phyloP scores from a whole-genome alignment of 2,113 vertebrate genomes.

The Ciconia stormi region DNA sequence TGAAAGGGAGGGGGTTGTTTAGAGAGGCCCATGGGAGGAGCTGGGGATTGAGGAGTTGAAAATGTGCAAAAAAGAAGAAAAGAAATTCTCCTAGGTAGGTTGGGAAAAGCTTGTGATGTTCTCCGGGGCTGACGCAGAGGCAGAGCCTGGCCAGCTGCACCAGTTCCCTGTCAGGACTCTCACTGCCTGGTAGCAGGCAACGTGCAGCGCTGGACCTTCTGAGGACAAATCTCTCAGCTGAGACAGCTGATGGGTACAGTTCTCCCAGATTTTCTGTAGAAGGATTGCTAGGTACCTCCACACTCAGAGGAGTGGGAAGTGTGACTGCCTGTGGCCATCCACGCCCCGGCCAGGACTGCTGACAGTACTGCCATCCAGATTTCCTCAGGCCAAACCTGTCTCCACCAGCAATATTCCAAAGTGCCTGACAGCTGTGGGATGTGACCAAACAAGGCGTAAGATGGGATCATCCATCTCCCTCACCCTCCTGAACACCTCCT shows the following conservation, averaged over 20 bases:
- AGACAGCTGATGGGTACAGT: not conserved
- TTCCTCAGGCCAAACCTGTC: not conserved
- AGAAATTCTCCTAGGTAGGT: not conserved
- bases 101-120: not conserved
- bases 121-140: not conserved
- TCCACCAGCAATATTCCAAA: not conserved
- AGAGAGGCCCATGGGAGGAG: not conserved
- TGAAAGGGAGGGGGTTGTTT: not conserved
- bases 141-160: not conserved
- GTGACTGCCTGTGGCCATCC: not conserved
- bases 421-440: not conserved
- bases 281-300: not conserved
- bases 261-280: not conserved
- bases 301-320: not conserved
- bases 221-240: not conserved
- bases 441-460: not conserved
- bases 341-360: accelerated
- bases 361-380: not conserved
- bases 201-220: not conserved
- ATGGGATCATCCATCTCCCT: not conserved
- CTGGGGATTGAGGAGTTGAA: not conserved
- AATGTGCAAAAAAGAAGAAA: not conserved
- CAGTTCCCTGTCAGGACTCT: not conserved
- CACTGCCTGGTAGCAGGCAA: not conserved
- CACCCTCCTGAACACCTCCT: not conserved